Evolutionary conservation across 2,113 vertebrate species (phyloP), one percentile per base, ranked within the genome.

Genomic region (Cercopithecus mona): DNA sequence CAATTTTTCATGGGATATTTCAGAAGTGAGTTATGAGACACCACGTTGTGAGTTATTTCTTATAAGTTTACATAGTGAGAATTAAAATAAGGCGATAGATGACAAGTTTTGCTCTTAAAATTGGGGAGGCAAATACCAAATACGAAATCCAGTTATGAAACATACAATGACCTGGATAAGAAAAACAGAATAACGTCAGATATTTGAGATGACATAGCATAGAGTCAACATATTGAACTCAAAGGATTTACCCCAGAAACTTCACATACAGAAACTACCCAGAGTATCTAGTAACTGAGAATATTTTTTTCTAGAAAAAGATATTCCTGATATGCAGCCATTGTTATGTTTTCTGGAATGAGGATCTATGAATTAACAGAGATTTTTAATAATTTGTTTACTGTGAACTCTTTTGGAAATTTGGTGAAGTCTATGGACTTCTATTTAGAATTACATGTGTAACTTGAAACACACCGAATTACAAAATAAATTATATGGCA

Each of bases 1-100:
- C 97, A 96, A 66, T 89, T 96, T 90, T 90, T 95, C 81, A 91
- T 94, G 96, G 95, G 97, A 76, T 72, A 27, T 57, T 84, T 94
- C 93, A 93, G 91, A 90, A 88, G 61, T 91, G 88, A 97, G 88
- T 94, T 90, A 61, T 55, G 48, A 97, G 90, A 93, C 84, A 90
- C 32, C 13, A 3, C 64, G 18, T 18, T 91, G 59, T 50, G 75
- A 95, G 84, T 86, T 80, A 48, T n/a, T 96, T 59, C 70, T 84
- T 84, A 20, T 13, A 80, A 70, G 64, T 92, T 90, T 84, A 92
- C 79, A 80, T 25, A 84, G 68, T 78, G n/a, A 81, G 92, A 93
- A 93, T 90, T 50, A 79, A 61, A 96, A 68, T 64, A n/a, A 78
- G 22, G n/a, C 32, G 79, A 80, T 68, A 1, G 20, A 35, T 27